phyloP scores from a whole-genome alignment of 2,888 invertebrate species.

The Gymnoscelis rufifasciata region DNA sequence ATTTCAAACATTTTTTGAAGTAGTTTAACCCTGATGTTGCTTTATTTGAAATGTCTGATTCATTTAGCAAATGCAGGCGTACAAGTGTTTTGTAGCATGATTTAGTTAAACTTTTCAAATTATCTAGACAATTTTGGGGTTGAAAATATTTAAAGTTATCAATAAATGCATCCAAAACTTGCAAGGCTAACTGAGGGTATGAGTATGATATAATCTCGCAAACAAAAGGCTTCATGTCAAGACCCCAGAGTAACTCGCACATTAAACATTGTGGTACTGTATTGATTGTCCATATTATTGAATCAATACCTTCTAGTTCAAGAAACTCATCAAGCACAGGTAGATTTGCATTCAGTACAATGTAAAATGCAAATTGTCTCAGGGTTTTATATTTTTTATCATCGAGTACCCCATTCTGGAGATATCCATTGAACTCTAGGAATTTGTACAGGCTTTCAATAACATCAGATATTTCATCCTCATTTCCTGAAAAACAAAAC shows the following conservation, averaged over 20 bases:
- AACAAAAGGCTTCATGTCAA: slow-evolving; percentile 54
- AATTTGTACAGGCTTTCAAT: slow-evolving; percentile 43
- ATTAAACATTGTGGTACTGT: slow-evolving; percentile 57
- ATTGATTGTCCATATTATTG: slow-evolving; percentile 58
- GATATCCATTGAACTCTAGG: slow-evolving; percentile 46
- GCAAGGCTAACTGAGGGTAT: slow-evolving; percentile 51
- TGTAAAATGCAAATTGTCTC: slow-evolving; percentile 57
- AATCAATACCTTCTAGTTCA: slow-evolving; percentile 52
- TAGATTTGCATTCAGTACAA: slow-evolving; percentile 59
- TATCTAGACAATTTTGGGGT: slow-evolving; percentile 49
- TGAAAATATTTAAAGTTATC: slow-evolving; percentile 55
- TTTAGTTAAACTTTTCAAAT: slow-evolving; percentile 42
- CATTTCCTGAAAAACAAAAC: slow-evolving; percentile 59
- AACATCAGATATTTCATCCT: slow-evolving; percentile 53
- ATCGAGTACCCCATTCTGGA: slow-evolving; percentile 32
- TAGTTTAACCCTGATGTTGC: slow-evolving; percentile 38
- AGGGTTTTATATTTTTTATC: slow-evolving; percentile 33
- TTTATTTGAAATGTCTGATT: slow-evolving; percentile 30
- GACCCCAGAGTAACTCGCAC: slow-evolving; percentile 62
- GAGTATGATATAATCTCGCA: slow-evolving; percentile 54
- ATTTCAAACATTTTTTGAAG: slow-evolving; percentile 52
- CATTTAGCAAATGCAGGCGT: slow-evolving; percentile 50
- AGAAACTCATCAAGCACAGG: slow-evolving; percentile 49
- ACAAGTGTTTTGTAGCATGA: slow-evolving; percentile 54
- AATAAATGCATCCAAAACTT: slow-evolving; percentile 52